A percentile compares a stretch with the other conserved stretches of the same genome.
These are phyloP conservation scores for Poecilia wingei DNA, from an alignment of 2,797 vertebrate genomes.

Conservation along the genomic window DNA sequence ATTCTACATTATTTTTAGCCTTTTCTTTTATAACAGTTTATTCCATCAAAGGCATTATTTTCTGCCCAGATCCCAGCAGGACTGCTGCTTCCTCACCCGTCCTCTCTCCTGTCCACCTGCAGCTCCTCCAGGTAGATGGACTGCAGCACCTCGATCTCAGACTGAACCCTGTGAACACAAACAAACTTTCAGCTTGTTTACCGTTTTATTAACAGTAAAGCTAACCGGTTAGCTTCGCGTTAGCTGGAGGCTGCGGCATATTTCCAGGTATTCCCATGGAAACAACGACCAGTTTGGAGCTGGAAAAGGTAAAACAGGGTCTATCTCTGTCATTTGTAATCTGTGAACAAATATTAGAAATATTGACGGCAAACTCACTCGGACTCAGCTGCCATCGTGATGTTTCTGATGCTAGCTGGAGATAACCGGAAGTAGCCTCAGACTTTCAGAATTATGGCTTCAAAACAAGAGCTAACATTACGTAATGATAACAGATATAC, in stretches of 20 bases:
- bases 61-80: not conserved
- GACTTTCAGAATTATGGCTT: conserved; percentile 25
- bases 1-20: not conserved
- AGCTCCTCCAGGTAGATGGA: conserved; percentile 95
- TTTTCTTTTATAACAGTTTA: not conserved
- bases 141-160: conserved; percentile 93
- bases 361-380: conserved; percentile 77
- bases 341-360: not conserved
- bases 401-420: conserved; percentile 22
- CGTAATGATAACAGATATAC: not conserved
- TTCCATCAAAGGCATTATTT: not conserved
- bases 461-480: not conserved
- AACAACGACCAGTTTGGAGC: too few relatives aligned
- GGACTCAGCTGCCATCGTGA: conserved; percentile 78
- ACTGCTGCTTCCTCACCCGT: conserved; percentile 78
- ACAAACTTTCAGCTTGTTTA: not conserved
- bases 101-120: conserved; percentile 76
- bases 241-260: conserved; percentile 1
- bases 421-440: not conserved
- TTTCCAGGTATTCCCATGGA: not conserved
- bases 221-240: conserved; percentile 46
- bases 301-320: fast-evolving
- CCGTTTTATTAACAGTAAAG: not conserved
- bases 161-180: conserved; percentile 71
- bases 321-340: not conserved